Evolutionary conservation across 2,113 vertebrate genomes (phyloP), one percentile per base, ranked within the genome.

Genomic region (Cynopterus brachyotis): DNA sequence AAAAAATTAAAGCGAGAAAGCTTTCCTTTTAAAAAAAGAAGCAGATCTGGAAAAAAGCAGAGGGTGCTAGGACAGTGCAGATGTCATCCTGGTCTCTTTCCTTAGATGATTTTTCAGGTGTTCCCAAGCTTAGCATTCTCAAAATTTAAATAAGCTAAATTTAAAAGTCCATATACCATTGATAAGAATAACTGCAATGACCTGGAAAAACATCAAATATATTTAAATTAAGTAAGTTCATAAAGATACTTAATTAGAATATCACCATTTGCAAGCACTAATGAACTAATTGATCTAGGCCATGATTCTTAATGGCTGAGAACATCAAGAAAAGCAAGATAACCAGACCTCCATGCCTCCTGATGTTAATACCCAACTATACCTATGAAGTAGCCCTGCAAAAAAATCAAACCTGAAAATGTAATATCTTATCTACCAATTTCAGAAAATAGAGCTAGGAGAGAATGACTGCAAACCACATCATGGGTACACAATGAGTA

Each of bases 1-100:
- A 88, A 72, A 89, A 76, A 91, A 89, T 55, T 50, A 59, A 83
- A 96, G 76, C 19, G 70, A 84, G 90, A 88, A 96, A 78, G 57
- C 37, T 81, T 73, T 78, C n/a, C 64, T 88, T 78, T 28, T 81
- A 84, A 69, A 96, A 73, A 96, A 84, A 88, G 45, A 40, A 88
- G 70, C 19, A 28, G 53, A 82, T 78, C 57, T 75, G 59, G 88
- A 84, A 82, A 82, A 88, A 96, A 75, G 50, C 78, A 93, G 85
- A 91, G 78, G 94, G 35, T 91, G 85, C 32, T 47, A 70, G 53
- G 28, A 72, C 32, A 22, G 50, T 30, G 15, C 78, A 87, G 86
- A 93, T 91, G 67, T 76, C 73, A 55, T 42, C 45, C 26, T 32
- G 62, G 19, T 91, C 88, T 75, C 59, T 66, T 83, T 50, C 55